A percentile compares a stretch with the other conserved stretches of the same genome.
phyloP scores from a whole-genome alignment of 1,140 invertebrate species.

The Rhynchophorus ferrugineus region DNA sequence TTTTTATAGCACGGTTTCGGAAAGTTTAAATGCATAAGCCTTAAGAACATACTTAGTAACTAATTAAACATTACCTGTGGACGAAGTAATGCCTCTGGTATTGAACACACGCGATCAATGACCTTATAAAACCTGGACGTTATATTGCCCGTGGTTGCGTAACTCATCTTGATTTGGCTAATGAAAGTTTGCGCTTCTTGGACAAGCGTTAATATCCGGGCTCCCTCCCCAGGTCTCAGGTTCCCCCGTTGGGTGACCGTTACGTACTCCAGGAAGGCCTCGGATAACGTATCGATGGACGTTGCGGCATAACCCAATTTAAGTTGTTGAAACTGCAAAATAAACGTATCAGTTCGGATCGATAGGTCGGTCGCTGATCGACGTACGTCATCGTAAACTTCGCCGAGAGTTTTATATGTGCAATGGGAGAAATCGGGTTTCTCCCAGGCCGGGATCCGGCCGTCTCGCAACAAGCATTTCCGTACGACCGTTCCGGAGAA shows the following conservation, averaged over 20 bases:
- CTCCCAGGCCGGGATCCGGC: slow-evolving; percentile 58
- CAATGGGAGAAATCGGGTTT: slow-evolving; percentile 67
- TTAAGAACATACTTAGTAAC: too few species aligned
- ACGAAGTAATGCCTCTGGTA: slow-evolving; percentile 12
- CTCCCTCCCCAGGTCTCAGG: slow-evolving; percentile 52
- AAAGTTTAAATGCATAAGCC: too few species aligned
- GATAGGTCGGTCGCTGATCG: too few species aligned
- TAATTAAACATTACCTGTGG: neutral
- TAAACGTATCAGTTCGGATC: too few species aligned
- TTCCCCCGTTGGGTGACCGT: slow-evolving; percentile 29
- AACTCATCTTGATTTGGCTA: slow-evolving; percentile 2
- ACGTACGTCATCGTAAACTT: slow-evolving; percentile 41
- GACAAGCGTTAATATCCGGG: slow-evolving; percentile 45
- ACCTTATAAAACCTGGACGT: slow-evolving; percentile 10
- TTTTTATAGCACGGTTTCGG: too few species aligned
- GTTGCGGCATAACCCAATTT: slow-evolving; percentile 50
- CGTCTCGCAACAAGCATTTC: slow-evolving; percentile 51
- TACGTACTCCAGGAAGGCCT: slow-evolving; percentile 40
- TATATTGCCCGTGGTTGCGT: slow-evolving; percentile 5
- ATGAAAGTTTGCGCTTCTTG: slow-evolving; percentile 46
- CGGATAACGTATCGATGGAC: slow-evolving; percentile 40
- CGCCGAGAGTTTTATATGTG: slow-evolving; percentile 53
- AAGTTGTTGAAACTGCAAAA: slow-evolving; percentile 46
- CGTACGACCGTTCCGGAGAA: slow-evolving; percentile 45
- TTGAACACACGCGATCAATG: slow-evolving; percentile 9